These are phyloP conservation scores for Lophura nycthemera DNA, from an alignment of 2,113 vertebrate genomes.

Conservation along the genomic window DNA sequence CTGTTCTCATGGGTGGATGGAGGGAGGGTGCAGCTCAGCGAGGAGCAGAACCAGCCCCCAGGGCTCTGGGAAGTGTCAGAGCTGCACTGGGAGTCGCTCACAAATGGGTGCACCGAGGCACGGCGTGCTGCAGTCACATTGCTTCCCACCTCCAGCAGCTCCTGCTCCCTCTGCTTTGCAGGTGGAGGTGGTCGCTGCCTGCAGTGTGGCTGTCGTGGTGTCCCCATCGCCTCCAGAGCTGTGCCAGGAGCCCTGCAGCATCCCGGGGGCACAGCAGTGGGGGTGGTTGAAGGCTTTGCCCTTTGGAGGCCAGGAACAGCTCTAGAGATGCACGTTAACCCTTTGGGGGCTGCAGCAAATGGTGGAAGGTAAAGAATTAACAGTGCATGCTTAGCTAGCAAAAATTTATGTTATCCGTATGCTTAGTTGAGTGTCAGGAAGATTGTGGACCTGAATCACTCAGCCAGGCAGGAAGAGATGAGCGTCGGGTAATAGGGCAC, in stretches of 20 bases:
- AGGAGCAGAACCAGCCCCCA: not conserved
- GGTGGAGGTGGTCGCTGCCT: not conserved
- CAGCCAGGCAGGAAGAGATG: no score
- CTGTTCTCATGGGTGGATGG: not conserved
- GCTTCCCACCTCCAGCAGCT: rapidly evolving
- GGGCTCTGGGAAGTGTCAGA: rapidly evolving
- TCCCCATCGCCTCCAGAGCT: not conserved
- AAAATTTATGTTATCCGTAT: no score
- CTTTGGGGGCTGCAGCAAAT: not conserved
- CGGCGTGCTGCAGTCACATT: rapidly evolving
- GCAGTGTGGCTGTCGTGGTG: rapidly evolving
- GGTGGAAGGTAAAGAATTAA: no score
- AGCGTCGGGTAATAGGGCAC: no score
- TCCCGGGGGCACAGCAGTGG: not conserved
- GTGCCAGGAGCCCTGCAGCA: not conserved
- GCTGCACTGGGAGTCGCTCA: not conserved
- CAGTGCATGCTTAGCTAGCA: no score
- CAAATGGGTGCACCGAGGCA: rapidly evolving
- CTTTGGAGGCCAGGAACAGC: not conserved
- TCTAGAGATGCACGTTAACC: rapidly evolving
- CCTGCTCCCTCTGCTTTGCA: not conserved
- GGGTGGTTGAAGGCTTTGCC: not conserved
- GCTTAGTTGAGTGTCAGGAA: no score
- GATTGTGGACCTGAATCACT: no score
- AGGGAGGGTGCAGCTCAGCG: rapidly evolving